These are phyloP conservation scores for Mustelus asterias DNA, from an alignment of 2,113 vertebrate species.

Conservation along the genomic window DNA sequence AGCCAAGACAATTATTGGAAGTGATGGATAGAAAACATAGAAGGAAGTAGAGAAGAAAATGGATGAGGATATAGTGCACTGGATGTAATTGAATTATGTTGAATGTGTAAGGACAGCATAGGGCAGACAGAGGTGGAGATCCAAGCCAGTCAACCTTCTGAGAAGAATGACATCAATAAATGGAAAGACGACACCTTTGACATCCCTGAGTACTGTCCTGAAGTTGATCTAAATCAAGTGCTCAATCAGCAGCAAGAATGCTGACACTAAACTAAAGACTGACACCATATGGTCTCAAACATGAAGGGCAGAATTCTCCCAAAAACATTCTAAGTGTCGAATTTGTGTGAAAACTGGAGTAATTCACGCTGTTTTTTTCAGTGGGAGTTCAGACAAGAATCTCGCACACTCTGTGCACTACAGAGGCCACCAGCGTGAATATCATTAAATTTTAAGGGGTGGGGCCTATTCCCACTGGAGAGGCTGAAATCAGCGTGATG, in stretches of 20 bases:
- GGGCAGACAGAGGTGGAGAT: neutral
- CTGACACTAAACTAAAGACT: neutral
- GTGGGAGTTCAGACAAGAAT: too few relatives aligned
- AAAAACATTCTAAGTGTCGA: too few relatives aligned
- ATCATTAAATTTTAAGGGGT: too few relatives aligned
- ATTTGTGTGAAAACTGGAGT: too few relatives aligned
- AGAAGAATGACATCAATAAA: neutral
- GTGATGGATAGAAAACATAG: too few relatives aligned
- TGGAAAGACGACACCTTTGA: neutral
- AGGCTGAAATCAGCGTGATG: too few relatives aligned
- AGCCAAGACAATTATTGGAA: too few relatives aligned
- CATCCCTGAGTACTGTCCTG: neutral
- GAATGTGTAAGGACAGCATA: too few relatives aligned
- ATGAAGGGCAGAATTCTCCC: neutral
- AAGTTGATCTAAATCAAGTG: neutral
- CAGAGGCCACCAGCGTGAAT: too few relatives aligned
- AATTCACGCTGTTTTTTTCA: too few relatives aligned
- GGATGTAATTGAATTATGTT: neutral
- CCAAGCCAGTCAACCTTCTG: neutral
- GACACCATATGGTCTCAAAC: neutral
- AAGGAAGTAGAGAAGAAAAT: neutral
- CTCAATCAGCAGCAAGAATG: neutral
- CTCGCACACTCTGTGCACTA: too few relatives aligned
- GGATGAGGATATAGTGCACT: neutral
- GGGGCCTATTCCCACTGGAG: too few relatives aligned